Evolutionary conservation across 2,888 invertebrate species (phyloP), one percentile per base, ranked within the genome.

Genomic region (Thelaira solivaga): DNA sequence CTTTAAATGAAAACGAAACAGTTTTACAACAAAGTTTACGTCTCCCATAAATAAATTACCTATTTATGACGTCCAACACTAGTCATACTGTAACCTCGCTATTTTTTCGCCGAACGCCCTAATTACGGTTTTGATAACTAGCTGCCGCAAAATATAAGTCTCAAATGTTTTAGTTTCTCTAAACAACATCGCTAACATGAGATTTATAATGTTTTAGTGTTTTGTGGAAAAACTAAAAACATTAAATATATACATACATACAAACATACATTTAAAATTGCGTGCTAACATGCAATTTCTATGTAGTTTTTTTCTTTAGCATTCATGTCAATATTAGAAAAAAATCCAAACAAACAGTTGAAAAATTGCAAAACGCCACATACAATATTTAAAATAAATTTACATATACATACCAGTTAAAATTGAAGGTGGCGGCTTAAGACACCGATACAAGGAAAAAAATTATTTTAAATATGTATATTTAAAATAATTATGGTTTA

Each of bases 211-310:
- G 36, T 45, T 71, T 64, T 45, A 57, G 64, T 57, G 20, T 39
- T 73, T 51, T 55, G 62, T 68, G 55, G 62, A 34, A 57, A 59
- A 36, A 55, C 29, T n/a, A 20, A 41, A 51, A 51, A 39, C 18
- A 39, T 20, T 39, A 68, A 41, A 39, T 43, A 61, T 85, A 85
- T n/a, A n/a, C n/a, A n/a, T n/a, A n/a, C n/a, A n/a, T n/a, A n/a
- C n/a, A n/a, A n/a, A n/a, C n/a, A n/a, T n/a, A n/a, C n/a, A n/a
- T 83, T 85, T 81, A 84, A 83, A 87, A 88, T 88, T 88, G 88
- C 88, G 88, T 88, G 88, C 85, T 86, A 81, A 83, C 88, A 88
- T 88, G 88, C 88, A 86, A 85, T 77, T 73, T 76, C 67, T 68
- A 65, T 72, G 61, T 64, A 59, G 36, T 71, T 78, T 82, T 57